A percentile compares a stretch with the other conserved stretches of the same genome.
phyloP scores from a whole-genome alignment of 2,888 invertebrate species.

The Mythimna ferrago region DNA sequence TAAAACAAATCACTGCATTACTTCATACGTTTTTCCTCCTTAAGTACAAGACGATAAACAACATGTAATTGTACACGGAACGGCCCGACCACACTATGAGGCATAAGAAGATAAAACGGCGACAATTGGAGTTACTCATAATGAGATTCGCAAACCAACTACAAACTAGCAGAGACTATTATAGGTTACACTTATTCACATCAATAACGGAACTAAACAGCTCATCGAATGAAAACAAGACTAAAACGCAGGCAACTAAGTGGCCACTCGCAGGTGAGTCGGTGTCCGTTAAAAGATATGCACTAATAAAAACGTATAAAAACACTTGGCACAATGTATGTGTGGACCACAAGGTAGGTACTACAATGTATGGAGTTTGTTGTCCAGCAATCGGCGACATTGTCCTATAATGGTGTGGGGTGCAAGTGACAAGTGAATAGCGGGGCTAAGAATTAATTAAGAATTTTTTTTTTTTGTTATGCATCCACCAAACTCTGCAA shows the following conservation, averaged over 20 bases:
- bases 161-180: background rate
- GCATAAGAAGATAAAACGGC: conserved; percentile 3
- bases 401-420: conserved; percentile 24
- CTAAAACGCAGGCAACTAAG: conserved; percentile 23
- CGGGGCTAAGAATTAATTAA: background rate
- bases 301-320: conserved; percentile 38
- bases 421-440: conserved; percentile 24
- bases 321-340: conserved; percentile 39
- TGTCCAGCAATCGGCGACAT: conserved; percentile 41
- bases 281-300: conserved; percentile 42
- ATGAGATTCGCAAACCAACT: background rate
- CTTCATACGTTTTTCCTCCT: conserved; percentile 9
- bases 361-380: conserved; percentile 38
- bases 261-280: conserved; percentile 47
- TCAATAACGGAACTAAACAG: conserved; percentile 43
- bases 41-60: conserved; percentile 3
- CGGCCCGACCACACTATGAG: background rate
- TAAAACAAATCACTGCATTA: background rate
- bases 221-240: conserved; percentile 21
- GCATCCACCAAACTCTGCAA: too few species aligned
- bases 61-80: background rate
- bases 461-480: background rate
- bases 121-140: conserved; percentile 19
- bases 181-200: conserved; percentile 3
- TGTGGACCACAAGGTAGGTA: conserved; percentile 33